These are phyloP conservation scores for Caenorhabditis tropicalis DNA, from an alignment of 1,140 invertebrate species.

Conservation along the genomic window DNA sequence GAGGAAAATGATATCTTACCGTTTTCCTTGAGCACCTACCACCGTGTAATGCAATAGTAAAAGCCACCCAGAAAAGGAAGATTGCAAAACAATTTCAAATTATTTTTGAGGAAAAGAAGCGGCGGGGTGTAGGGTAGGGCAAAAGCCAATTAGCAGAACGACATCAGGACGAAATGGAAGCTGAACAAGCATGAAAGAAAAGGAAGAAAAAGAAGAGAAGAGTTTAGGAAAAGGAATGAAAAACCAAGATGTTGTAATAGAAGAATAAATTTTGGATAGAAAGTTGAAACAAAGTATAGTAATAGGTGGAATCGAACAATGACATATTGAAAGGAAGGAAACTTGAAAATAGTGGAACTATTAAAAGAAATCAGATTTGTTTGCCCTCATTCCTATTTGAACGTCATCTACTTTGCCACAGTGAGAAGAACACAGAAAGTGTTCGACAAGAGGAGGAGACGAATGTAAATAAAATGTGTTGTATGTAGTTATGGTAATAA, in stretches of 20 bases:
- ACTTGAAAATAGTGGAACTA: background rate
- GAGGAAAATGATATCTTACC: background rate
- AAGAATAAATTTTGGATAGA: background rate
- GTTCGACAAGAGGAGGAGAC: background rate
- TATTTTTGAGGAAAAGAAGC: conserved; percentile 20
- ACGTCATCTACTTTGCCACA: background rate
- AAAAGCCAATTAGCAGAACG: conserved; percentile 35
- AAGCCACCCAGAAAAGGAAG: background rate
- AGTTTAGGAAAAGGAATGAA: background rate
- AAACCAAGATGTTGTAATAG: background rate
- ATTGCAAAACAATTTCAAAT: conserved; percentile 32
- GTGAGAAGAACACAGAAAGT: background rate
- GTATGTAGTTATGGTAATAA: conserved; percentile 31
- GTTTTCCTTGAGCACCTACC: too few relatives aligned
- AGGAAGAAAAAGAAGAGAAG: background rate
- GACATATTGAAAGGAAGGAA: background rate
- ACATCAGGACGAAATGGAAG: conserved; percentile 37
- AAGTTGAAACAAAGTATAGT: too few relatives aligned
- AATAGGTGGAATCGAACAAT: background rate
- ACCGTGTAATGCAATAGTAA: too few relatives aligned
- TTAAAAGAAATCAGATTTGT: background rate
- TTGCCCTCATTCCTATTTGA: background rate
- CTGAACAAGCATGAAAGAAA: background rate
- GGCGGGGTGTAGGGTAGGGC: background rate
- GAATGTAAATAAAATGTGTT: background rate